phyloP scores from a whole-genome alignment of 2,113 vertebrate genomes.

The Sitta europaea region DNA sequence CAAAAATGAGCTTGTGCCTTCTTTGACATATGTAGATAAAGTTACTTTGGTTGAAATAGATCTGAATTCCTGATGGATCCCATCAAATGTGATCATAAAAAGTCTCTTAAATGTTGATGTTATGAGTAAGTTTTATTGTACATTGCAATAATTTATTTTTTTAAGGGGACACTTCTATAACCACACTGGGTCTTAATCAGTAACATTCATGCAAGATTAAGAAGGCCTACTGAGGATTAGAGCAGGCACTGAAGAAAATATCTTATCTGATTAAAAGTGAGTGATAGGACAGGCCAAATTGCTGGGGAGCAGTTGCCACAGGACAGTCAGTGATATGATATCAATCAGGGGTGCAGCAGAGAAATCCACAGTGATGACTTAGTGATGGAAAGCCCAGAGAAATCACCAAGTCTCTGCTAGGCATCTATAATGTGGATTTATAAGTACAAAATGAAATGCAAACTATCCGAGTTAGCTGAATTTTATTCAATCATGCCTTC shows the following conservation, averaged over 20 bases:
- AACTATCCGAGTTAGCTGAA: neutral
- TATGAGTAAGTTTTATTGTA: neutral
- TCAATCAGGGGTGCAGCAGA: neutral
- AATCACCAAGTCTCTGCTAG: neutral
- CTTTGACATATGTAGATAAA: neutral
- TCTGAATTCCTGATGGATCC: neutral
- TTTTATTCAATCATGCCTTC: neutral
- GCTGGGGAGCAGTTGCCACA: neutral
- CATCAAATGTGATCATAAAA: neutral
- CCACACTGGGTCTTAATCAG: neutral
- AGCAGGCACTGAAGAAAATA: neutral
- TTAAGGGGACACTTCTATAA: neutral
- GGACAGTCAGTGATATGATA: neutral
- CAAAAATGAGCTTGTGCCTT: neutral
- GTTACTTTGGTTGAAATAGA: neutral
- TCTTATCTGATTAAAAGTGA: slow-evolving; percentile 27
- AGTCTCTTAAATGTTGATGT: neutral
- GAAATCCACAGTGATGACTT: neutral
- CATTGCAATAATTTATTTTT: neutral
- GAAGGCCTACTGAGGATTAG: neutral
- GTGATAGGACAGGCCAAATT: neutral
- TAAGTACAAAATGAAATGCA: neutral
- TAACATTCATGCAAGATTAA: neutral
- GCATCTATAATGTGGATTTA: neutral
- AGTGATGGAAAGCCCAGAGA: neutral